These are phyloP conservation scores for Aurelia sp. DNA, from an alignment of 30 jellyfish, hydroid and myxozoan species.

Conservation along the genomic window DNA sequence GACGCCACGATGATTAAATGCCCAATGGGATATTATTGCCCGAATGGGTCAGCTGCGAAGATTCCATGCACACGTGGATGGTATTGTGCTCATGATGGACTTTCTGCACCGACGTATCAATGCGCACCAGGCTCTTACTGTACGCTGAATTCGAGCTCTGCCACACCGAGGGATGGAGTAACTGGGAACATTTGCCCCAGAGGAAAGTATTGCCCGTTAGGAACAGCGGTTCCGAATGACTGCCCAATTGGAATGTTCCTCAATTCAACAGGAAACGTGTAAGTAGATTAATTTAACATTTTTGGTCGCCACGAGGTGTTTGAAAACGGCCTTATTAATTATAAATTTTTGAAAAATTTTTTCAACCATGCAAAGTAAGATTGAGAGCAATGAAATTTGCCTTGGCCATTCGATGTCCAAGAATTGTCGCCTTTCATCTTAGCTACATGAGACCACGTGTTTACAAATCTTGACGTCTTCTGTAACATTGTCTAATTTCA, in stretches of 20 bases:
- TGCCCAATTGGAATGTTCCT: conserved; percentile 96
- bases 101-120: conserved; percentile 78
- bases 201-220: conserved; percentile 90
- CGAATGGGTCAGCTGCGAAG: conserved; percentile 80
- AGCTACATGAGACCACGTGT: too few species aligned
- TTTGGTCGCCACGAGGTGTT: too few species aligned
- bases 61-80: conserved; percentile 86
- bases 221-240: conserved; percentile 71
- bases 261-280: conserved; percentile 92
- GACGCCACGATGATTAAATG: conserved; percentile 80
- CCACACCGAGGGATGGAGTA: conserved; percentile 86
- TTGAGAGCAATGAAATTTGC: too few species aligned
- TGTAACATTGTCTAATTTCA: too few species aligned
- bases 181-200: conserved; percentile 95
- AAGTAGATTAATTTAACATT: conserved; percentile 18
- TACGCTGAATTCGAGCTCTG: conserved; percentile 71
- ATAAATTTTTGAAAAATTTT: too few species aligned
- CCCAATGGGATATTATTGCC: conserved; percentile 91
- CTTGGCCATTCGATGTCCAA: too few species aligned
- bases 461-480: too few species aligned
- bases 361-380: too few species aligned
- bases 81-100: conserved; percentile 90
- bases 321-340: too few species aligned
- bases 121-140: conserved; percentile 95
- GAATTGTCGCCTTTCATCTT: too few species aligned